Percentiles rank a stretch among this genome's conserved stretches.
These are phyloP conservation scores for Hirundo rustica DNA, from an alignment of 2,797 vertebrate genomes.

Conservation along the genomic window DNA sequence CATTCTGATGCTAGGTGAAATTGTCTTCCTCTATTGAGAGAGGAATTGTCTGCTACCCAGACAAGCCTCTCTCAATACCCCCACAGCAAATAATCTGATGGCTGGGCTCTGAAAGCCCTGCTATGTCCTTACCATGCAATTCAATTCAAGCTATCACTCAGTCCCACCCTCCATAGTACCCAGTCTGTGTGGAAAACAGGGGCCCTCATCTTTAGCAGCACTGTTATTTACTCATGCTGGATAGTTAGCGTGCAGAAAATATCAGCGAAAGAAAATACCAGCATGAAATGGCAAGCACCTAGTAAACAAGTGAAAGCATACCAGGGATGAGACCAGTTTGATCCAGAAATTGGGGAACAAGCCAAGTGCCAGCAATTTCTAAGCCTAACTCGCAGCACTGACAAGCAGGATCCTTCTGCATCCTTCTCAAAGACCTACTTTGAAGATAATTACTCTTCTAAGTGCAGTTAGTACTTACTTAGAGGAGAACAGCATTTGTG, in stretches of 20 bases:
- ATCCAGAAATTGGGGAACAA: not conserved
- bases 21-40: not conserved
- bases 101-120: not conserved
- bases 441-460: not conserved
- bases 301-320: not conserved
- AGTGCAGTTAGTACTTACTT: not conserved
- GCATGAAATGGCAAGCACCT: not conserved
- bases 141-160: not conserved
- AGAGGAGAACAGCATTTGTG: not conserved
- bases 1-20: not conserved
- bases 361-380: not conserved
- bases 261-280: not conserved
- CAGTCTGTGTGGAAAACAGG: not conserved
- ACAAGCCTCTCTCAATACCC: not conserved
- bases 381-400: not conserved
- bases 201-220: not conserved
- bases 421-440: slow-evolving; percentile 17
- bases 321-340: not conserved
- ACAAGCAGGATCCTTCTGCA: not conserved
- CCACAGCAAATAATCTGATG: not conserved
- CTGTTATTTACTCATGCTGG: not conserved
- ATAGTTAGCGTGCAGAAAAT: not conserved
- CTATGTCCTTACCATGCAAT: not conserved
- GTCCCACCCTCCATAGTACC: not conserved
- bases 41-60: not conserved